These are phyloP conservation scores for Carduelis carduelis DNA, from an alignment of 2,797 vertebrate species.

Conservation along the genomic window DNA sequence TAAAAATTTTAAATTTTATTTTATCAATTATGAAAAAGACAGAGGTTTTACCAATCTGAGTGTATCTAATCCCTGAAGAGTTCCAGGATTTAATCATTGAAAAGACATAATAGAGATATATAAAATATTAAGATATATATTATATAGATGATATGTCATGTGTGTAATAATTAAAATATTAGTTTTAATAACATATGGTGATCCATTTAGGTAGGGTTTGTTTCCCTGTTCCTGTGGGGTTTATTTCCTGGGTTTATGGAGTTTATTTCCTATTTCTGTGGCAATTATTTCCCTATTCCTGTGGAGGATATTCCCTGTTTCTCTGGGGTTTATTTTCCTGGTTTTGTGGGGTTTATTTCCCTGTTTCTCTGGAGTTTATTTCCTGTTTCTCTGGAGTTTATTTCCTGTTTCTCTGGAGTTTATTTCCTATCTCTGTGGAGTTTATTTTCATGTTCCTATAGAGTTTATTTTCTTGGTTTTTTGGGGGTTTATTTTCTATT, in stretches of 20 bases:
- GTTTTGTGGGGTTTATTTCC: fast-evolving
- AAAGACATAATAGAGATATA: not conserved
- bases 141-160: not conserved
- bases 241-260: fast-evolving
- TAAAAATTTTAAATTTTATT: no score
- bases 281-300: fast-evolving
- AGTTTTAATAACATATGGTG: not conserved
- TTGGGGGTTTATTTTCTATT: no score
- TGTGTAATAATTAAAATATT: not conserved
- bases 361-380: fast-evolving
- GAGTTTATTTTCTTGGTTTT: fast-evolving
- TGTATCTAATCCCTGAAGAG: not conserved
- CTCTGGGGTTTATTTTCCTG: not conserved
- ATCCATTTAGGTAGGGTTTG: not conserved
- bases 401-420: fast-evolving
- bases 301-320: fast-evolving
- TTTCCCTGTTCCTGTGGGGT: not conserved
- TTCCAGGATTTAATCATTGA: not conserved
- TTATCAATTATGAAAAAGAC: not conserved
- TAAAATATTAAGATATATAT: not conserved
- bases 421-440: fast-evolving
- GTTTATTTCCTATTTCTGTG: no score
- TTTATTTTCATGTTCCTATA: fast-evolving
- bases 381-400: fast-evolving
- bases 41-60: not conserved